These are phyloP conservation scores for Eptatretus atami DNA, from an alignment of 2,797 vertebrate species.

Conservation along the genomic window DNA sequence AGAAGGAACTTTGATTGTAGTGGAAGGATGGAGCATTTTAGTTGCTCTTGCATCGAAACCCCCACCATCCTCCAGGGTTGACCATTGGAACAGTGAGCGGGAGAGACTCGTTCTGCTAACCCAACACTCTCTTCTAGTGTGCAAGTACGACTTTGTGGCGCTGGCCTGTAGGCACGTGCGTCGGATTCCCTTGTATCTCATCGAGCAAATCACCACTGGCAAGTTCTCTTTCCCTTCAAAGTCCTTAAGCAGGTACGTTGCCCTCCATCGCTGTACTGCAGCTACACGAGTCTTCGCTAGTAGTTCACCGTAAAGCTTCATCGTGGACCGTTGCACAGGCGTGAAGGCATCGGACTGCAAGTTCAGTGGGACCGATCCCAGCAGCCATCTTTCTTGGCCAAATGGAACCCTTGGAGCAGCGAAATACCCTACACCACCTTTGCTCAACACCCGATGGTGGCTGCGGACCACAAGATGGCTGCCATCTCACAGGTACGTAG, in stretches of 20 bases:
- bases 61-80: conserved; percentile 21
- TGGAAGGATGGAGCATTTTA: not conserved
- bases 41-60: not conserved
- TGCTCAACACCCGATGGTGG: conserved; percentile 59
- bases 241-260: conserved; percentile 54
- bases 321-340: conserved; percentile 16
- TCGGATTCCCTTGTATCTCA: conserved; percentile 33
- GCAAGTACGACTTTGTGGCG: conserved; percentile 88
- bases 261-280: not conserved
- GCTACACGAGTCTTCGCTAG: not conserved
- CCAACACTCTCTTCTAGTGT: conserved; percentile 54
- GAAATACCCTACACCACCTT: conserved; percentile 64
- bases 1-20: not conserved
- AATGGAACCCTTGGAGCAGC: conserved; percentile 88
- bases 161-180: conserved; percentile 63
- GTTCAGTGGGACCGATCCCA: conserved; percentile 75
- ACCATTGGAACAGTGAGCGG: conserved; percentile 92
- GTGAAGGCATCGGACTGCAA: conserved; percentile 47
- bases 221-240: conserved; percentile 70
- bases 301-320: too few species aligned
- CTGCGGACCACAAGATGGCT: conserved; percentile 43
- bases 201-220: conserved; percentile 60
- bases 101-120: conserved; percentile 64
- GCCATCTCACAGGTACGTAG: conserved; percentile 46
- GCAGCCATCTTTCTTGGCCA: conserved; percentile 44